These are phyloP conservation scores for Andrena bicolor DNA, from an alignment of 2,888 invertebrate species.

Conservation along the genomic window DNA sequence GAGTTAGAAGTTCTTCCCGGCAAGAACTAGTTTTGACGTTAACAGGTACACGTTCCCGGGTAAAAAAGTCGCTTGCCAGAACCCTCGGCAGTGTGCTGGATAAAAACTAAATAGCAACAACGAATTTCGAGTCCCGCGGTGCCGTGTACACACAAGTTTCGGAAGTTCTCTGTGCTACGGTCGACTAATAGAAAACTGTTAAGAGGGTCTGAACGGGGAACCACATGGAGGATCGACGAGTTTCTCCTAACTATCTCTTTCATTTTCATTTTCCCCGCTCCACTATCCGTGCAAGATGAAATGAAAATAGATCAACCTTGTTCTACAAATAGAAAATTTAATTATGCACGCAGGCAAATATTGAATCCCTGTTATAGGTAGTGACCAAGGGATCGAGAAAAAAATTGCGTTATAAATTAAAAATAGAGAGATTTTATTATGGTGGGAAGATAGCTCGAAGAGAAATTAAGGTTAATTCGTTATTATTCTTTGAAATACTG, in stretches of 20 bases:
- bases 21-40: conserved; percentile 41
- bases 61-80: conserved; percentile 6
- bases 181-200: background rate
- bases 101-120: conserved; percentile 29
- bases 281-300: background rate
- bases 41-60: conserved; percentile 12
- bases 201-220: background rate
- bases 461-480: no score
- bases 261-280: background rate
- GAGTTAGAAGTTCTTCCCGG: conserved; percentile 10
- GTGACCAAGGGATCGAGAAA: no score
- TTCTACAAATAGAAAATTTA: no score
- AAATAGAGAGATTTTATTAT: no score
- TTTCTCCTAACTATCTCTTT: background rate
- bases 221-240: background rate
- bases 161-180: background rate
- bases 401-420: no score
- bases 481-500: no score
- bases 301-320: background rate
- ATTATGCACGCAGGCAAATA: no score
- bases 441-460: no score
- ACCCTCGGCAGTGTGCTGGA: conserved; percentile 1
- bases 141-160: background rate
- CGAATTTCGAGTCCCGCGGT: conserved; percentile 19
- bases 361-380: no score